A percentile compares a stretch with the other conserved stretches of the same genome.
Evolutionary conservation across 2,888 invertebrate species (phyloP).

Genomic region (Tridacna gigas): DNA sequence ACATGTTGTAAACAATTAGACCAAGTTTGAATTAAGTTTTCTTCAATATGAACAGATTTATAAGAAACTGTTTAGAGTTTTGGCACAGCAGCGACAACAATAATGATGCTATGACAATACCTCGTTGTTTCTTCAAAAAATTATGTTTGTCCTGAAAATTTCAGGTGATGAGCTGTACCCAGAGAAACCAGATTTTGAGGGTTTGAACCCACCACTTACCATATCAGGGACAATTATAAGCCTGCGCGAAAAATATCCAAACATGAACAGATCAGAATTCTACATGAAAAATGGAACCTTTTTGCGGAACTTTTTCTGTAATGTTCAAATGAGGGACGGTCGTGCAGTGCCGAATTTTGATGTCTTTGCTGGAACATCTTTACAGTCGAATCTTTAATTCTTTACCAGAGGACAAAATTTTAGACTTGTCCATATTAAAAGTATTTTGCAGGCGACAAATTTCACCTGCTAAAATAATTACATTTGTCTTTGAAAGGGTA

Average conservation of each 20-base stretch:
- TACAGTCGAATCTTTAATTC: neutral
- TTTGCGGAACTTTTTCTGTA: conserved; percentile 42
- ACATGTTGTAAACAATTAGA: no score
- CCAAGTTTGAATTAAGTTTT: no score
- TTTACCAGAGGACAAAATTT: neutral
- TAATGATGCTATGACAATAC: no score
- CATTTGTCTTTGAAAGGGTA: no score
- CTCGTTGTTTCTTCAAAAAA: no score
- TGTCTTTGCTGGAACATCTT: neutral
- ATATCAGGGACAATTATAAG: conserved; percentile 72
- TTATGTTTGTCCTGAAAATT: conserved; percentile 15
- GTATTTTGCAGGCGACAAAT: neutral
- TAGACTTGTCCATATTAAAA: neutral
- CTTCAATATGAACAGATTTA: no score
- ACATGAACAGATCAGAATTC: conserved; percentile 59
- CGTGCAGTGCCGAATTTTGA: conserved; percentile 19
- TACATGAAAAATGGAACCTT: conserved; percentile 5
- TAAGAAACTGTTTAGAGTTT: no score
- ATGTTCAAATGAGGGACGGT: conserved; percentile 59
- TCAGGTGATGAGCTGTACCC: conserved; percentile 84
- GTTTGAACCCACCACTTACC: conserved; percentile 62
- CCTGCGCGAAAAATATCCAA: conserved; percentile 58
- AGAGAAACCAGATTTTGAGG: conserved; percentile 76
- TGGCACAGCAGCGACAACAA: no score
- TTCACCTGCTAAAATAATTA: neutral